Base-by-base conservation (phyloP, 2,888 invertebrate genomes). In the Philopedon plagiatum region DNA sequence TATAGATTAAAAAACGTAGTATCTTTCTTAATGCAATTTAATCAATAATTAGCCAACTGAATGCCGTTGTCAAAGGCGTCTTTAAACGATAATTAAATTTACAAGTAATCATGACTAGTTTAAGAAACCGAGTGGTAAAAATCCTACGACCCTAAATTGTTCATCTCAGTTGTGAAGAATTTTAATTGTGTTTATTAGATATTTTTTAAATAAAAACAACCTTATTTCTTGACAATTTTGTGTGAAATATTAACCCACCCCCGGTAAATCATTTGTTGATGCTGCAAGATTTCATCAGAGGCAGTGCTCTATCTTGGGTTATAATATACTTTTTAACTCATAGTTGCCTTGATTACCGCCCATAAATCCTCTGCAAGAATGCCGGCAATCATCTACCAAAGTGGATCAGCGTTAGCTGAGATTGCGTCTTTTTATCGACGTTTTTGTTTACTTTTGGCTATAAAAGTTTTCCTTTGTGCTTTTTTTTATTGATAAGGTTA, bases 241-340 rank as follows among this genome's bases (percentile, higher is more conserved):
- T 46, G 21, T 21, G 21, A 19, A 46, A 46, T 21, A 46, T 21
- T 46, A 7, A 44, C 19, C 19, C 11, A 15, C 44, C 32, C 32
- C 56, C 18, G 32, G 56, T 56, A 56, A 9, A 15, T 18, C 34
- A 26, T 32, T 18, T 29, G 15, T 32, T 34, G 54, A 11, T 54
- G 32, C 56, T 32, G 18, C 34, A 56, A 5, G 26, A 32, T 56
- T 56, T 56, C 19, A 56, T 32, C 29, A 56, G 34, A 56, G 32
- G 56, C 34, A 32, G 34, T 34, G 56, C 29, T 32, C 51, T 15
- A 32, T 54, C 56, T 56, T 56, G 34, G 18, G 56, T 32, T 56
- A 56, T 56, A 56, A 56, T 32, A 56, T 32, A 56, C 56, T 56
- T 56, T 56, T 56, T 56, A 56, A 32, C 56, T 56, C 13, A 34